These are phyloP conservation scores for Hypsopygia costalis DNA, from an alignment of 2,888 invertebrate species.

Conservation along the genomic window DNA sequence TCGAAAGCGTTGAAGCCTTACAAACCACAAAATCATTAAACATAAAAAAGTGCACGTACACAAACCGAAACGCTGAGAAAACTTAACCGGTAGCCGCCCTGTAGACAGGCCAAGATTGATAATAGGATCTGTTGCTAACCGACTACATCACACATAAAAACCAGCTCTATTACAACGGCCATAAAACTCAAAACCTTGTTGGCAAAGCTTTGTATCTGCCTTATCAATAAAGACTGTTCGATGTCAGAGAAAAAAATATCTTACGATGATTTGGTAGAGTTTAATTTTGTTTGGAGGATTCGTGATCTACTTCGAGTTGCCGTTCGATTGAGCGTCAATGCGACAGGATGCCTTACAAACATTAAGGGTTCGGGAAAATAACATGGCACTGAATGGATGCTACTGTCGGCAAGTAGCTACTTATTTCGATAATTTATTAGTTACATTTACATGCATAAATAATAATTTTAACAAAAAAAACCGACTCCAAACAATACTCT, in stretches of 20 bases:
- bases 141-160: constrained; percentile 24
- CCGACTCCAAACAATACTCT: no score
- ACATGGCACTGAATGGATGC: no score
- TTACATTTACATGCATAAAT: no score
- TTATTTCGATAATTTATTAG: no score
- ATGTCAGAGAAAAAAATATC: not conserved
- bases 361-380: constrained; percentile 3
- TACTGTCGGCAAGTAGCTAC: no score
- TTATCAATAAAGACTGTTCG: not conserved
- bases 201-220: not conserved
- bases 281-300: no score
- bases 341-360: constrained; percentile 9
- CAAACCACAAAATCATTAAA: no score
- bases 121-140: constrained; percentile 43
- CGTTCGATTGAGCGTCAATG: constrained; percentile 9
- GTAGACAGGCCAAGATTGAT: constrained; percentile 39
- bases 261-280: not conserved
- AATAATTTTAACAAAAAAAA: no score
- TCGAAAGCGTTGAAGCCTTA: no score
- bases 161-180: constrained; percentile 21
- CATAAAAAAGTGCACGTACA: no score
- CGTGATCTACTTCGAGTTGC: not conserved
- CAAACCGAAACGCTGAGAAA: no score
- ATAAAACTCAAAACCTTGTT: constrained; percentile 21
- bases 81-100: no score